Evolutionary conservation across 1,140 invertebrate genomes (phyloP).

Genomic region (Sycobia sp.): DNA sequence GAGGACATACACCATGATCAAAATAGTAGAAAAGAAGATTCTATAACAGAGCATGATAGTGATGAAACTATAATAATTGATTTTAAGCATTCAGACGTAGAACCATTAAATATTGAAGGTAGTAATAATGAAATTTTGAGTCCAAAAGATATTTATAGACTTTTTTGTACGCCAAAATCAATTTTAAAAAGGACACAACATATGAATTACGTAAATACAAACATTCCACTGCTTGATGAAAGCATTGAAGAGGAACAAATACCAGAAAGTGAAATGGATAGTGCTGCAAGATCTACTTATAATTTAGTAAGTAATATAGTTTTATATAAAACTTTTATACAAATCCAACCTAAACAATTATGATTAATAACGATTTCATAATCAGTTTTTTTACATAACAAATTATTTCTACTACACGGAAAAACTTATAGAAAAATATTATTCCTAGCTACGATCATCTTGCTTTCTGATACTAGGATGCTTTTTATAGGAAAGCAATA

Average conservation of each 20-base stretch:
- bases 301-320: conserved; percentile 32
- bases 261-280: conserved; percentile 3
- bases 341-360: no score
- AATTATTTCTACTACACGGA: no score
- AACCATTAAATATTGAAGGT: conserved; percentile 1
- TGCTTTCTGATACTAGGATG: no score
- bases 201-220: conserved; percentile 15
- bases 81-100: conserved; percentile 44
- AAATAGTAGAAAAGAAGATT: background rate
- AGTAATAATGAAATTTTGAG: conserved; percentile 37
- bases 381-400: no score
- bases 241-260: conserved; percentile 33
- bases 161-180: conserved; percentile 45
- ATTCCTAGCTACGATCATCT: no score
- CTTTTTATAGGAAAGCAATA: no score
- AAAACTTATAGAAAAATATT: no score
- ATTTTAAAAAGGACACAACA: conserved; percentile 49
- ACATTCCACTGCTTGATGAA: conserved; percentile 17
- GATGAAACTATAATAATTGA: conserved; percentile 43
- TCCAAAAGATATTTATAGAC: conserved; percentile 49
- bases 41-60: conserved; percentile 25
- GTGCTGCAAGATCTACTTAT: conserved; percentile 33
- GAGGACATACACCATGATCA: no score
- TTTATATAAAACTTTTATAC: conserved; percentile 10
- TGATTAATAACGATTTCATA: no score